Percentiles rank a stretch among this genome's conserved stretches.
Evolutionary conservation across 2,797 vertebrate genomes (phyloP).

Genomic region (Coranthus polyacanthus): DNA sequence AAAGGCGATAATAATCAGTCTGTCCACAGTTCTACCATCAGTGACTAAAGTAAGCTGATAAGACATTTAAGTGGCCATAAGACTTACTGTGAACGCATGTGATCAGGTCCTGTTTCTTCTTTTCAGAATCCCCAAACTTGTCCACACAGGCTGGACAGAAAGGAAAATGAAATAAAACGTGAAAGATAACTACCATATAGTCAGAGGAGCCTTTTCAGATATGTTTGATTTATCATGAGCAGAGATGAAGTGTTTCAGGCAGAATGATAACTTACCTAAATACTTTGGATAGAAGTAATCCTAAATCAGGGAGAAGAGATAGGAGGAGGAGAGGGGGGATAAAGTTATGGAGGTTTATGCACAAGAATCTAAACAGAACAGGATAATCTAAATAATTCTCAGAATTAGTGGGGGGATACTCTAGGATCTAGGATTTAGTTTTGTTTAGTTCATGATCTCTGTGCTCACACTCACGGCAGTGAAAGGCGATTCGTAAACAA

Average conservation of each 20-base stretch:
- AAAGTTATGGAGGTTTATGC: neutral
- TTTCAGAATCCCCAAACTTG: conserved; percentile 87
- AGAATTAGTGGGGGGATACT: neutral
- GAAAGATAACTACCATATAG: conserved; percentile 22
- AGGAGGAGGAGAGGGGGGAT: conserved; percentile 27
- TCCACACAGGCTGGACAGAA: conserved; percentile 87
- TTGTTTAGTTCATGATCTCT: conserved; percentile 2
- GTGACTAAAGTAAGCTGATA: neutral
- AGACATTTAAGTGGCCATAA: neutral
- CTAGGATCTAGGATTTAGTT: conserved; percentile 9
- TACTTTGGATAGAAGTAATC: conserved; percentile 98
- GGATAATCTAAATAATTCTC: conserved; percentile 29
- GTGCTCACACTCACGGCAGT: neutral
- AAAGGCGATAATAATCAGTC: neutral
- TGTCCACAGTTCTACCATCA: neutral
- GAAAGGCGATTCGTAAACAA: conserved; percentile 21
- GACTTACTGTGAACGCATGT: conserved; percentile 96
- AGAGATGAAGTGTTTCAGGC: conserved; percentile 17
- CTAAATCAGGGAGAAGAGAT: conserved; percentile 75
- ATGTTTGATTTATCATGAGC: neutral
- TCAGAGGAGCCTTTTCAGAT: neutral
- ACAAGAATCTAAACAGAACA: conserved; percentile 39
- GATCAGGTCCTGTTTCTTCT: conserved; percentile 88
- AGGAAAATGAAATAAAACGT: conserved; percentile 18
- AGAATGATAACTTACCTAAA: conserved; percentile 87